A percentile compares a stretch with the other conserved stretches of the same genome.
Conservation (phyloP, 2,113 vertebrate species). For the Hystrix brachyura region DNA sequence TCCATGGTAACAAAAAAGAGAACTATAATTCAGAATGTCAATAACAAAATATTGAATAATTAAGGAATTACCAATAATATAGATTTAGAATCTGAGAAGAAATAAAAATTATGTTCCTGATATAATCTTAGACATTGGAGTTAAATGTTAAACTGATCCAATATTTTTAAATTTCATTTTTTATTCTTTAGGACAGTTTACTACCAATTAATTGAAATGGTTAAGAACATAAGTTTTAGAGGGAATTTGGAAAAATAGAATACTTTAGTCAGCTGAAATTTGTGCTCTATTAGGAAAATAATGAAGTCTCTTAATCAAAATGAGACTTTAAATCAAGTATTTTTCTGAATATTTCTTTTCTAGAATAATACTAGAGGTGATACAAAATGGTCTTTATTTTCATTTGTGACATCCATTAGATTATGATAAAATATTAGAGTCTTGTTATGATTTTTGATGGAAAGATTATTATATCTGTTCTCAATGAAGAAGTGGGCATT, state of each 20-base stretch:
- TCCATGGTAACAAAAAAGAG: neutral
- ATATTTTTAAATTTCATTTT: neutral
- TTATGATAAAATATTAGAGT: neutral
- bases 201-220: neutral
- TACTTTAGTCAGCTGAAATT: neutral
- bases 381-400: neutral
- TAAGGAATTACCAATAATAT: neutral
- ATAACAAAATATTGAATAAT: neutral
- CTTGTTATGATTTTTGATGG: neutral
- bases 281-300: neutral
- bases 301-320: neutral
- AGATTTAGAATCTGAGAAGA: neutral
- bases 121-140: neutral
- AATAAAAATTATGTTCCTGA: neutral
- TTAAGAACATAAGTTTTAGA: neutral
- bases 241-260: neutral
- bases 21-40: neutral
- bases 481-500: neutral
- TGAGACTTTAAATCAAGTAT: neutral
- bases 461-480: neutral
- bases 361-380: neutral
- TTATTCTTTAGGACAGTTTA: neutral
- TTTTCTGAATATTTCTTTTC: conserved; percentile 10
- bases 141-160: neutral
- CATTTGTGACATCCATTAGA: neutral